Evolutionary conservation across 2,888 invertebrate species (phyloP).

Genomic region (Steromphala cineraria): DNA sequence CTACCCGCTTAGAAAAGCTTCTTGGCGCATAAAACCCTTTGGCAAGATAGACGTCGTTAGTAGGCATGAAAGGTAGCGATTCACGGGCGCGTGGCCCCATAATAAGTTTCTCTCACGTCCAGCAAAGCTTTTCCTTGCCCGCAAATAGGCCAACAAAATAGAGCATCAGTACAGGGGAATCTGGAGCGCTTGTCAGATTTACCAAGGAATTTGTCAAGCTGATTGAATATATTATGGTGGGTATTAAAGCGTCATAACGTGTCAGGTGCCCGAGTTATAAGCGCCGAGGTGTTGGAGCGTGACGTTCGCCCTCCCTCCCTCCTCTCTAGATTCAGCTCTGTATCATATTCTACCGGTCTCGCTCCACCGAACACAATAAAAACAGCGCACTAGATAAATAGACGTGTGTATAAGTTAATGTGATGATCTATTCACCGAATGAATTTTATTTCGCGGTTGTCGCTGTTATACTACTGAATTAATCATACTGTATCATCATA

Average conservation of each 20-base stretch:
- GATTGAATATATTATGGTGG: conserved; percentile 20
- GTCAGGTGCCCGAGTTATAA: not conserved
- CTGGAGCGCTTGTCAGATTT: not conserved
- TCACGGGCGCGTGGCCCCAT: conserved; percentile 7
- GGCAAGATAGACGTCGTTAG: not conserved
- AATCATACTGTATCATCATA: no score
- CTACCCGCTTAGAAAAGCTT: not conserved
- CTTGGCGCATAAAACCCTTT: conserved; percentile 16
- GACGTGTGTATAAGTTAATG: no score
- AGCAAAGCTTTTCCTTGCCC: not conserved
- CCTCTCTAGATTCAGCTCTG: not conserved
- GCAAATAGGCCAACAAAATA: not conserved
- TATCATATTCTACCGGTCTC: not conserved
- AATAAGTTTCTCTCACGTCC: not conserved
- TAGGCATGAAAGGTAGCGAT: conserved; percentile 1
- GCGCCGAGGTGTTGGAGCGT: conserved; percentile 4
- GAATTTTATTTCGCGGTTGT: no score
- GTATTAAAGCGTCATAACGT: conserved; percentile 16
- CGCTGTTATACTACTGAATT: no score
- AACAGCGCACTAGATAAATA: no score
- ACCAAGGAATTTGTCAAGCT: not conserved
- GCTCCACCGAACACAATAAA: not conserved
- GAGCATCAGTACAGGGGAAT: not conserved
- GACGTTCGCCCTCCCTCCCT: not conserved
- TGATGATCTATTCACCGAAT: no score